Evolutionary conservation across 2,797 vertebrate species (phyloP).

Genomic region (Sebastiscus tertius): DNA sequence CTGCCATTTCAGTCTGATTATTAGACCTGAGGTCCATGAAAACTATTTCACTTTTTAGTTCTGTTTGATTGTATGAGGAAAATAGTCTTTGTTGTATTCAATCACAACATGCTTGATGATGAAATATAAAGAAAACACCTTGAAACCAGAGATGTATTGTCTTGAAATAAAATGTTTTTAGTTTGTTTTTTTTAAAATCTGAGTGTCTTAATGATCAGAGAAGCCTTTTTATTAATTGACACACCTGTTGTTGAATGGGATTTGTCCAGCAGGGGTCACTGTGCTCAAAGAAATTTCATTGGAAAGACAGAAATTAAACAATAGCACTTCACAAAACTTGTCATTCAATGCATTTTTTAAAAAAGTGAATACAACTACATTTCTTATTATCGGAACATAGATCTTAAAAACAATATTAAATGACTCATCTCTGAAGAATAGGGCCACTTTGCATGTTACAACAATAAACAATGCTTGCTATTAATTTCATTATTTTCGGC

Average conservation of each 20-base stretch:
- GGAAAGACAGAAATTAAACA: background rate
- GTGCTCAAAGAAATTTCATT: background rate
- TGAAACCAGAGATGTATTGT: background rate
- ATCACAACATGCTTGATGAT: conserved; percentile 3
- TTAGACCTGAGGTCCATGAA: background rate
- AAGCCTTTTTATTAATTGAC: background rate
- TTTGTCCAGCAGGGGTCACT: conserved; percentile 57
- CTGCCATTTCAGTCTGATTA: background rate
- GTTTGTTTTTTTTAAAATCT: background rate
- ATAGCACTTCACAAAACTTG: background rate
- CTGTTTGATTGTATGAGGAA: background rate
- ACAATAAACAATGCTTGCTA: background rate
- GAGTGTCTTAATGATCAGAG: background rate
- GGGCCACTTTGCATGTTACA: background rate
- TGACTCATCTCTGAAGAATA: background rate
- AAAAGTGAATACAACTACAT: background rate
- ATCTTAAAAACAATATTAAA: background rate
- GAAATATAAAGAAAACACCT: background rate
- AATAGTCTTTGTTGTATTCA: background rate
- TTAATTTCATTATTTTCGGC: background rate
- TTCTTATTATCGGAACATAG: background rate
- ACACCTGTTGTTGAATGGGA: background rate
- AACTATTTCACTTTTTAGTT: background rate
- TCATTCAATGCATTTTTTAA: background rate
- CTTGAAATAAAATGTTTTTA: conserved; percentile 7